Percentiles rank a stretch among this genome's conserved stretches.
Conservation (phyloP, 2,888 invertebrate genomes). For the Tipula lateralis region DNA sequence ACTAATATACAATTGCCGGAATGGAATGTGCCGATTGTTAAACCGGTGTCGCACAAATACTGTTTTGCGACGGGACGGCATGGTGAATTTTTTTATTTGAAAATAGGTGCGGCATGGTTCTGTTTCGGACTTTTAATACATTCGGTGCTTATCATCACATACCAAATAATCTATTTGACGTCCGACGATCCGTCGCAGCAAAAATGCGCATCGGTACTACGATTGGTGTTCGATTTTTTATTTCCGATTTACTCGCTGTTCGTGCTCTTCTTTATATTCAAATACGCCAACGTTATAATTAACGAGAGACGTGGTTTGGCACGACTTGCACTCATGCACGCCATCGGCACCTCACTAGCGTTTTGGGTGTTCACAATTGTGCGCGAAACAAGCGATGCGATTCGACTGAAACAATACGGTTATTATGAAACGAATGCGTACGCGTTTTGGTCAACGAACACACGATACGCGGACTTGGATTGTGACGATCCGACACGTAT, state of each 20-base stretch:
- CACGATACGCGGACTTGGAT: background rate
- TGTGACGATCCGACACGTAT: slow-evolving; percentile 52
- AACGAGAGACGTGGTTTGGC: slow-evolving; percentile 53
- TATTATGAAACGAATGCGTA: background rate
- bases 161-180: slow-evolving; percentile 59
- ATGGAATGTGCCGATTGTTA: slow-evolving; percentile 40
- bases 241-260: slow-evolving; percentile 70
- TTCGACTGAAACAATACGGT: slow-evolving; percentile 35
- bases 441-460: background rate
- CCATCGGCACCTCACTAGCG: slow-evolving; percentile 72
- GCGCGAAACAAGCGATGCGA: slow-evolving; percentile 66
- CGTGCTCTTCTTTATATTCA: slow-evolving; percentile 73
- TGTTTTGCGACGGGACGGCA: slow-evolving; percentile 65
- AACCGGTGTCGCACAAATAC: slow-evolving; percentile 54
- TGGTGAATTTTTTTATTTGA: slow-evolving; percentile 68
- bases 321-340: slow-evolving; percentile 72
- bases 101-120: slow-evolving; percentile 69
- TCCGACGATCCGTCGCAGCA: slow-evolving; percentile 54
- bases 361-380: slow-evolving; percentile 76
- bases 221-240: slow-evolving; percentile 61
- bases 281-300: slow-evolving; percentile 71
- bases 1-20: slow-evolving; percentile 42
- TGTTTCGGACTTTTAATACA: slow-evolving; percentile 74
- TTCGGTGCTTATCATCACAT: slow-evolving; percentile 63
- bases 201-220: slow-evolving; percentile 57